Evolutionary conservation across 1,140 invertebrate species (phyloP), one percentile per base, ranked within the genome.

Genomic region (Magallana gigas): DNA sequence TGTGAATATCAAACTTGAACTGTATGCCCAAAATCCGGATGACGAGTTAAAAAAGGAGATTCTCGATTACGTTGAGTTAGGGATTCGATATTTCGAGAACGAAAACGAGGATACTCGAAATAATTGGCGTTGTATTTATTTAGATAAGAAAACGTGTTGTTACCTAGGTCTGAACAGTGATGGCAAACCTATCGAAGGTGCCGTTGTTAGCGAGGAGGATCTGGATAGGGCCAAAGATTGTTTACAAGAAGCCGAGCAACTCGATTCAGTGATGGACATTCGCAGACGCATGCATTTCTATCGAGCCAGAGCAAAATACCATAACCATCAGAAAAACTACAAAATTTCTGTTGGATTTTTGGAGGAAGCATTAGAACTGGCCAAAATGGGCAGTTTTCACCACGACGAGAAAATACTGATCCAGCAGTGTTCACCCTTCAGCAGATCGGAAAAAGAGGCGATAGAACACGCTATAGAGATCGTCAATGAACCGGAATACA

Each of bases 61-160:
- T 56, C 36, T 87, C 14, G 23, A 60, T 56, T 83, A 14, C 29
- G 56, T 87, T 48, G 85, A 87, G 29, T 36, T 48, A 1, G 85
- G 76, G 23, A 82, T 81, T 62, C 23, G 14, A 14, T 82, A 82
- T 56, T 87, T 87, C 59, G 80, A n/a, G 1, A 48, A 87, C n/a
- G 85, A 87, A 62, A 80, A 83, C 5, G 81, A 62, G 9, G 80
- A 87, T 62, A 18, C 81, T 59, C 36, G 23, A 7, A 23, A 56
- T 36, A 87, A 58, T 56, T 87, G 85, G 85, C 59, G 80, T n/a
- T 59, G 85, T 18, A 62, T 87, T 56, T 87, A 87, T 36, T 36
- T 82, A n/a, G 80, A 82, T 9, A 87, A 87, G 59, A 87, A 87
- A 18, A 36, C 59, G 0, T 87, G 59, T 57, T 87, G 85, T 62